Conservation (phyloP, 2,888 invertebrate genomes). For the Diloba caeruleocephala region DNA sequence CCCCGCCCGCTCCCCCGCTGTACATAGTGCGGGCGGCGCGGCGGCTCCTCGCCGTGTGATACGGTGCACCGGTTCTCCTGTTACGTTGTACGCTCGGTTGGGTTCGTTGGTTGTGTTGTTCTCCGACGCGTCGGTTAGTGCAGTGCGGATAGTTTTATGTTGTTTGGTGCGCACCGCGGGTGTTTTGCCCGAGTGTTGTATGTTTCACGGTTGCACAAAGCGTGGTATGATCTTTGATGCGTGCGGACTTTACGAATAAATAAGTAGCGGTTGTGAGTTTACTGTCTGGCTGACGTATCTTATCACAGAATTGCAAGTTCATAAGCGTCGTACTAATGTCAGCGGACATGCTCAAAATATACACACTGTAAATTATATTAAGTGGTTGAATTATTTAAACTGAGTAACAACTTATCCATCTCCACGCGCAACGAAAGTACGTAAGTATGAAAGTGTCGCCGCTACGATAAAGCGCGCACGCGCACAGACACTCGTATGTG, state of each 20-base stretch:
- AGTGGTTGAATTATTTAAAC: conserved; percentile 2
- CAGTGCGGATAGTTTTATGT: conserved; percentile 14
- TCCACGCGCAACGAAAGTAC: neutral
- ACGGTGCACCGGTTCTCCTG: conserved; percentile 51
- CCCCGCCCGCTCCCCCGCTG: conserved; percentile 27
- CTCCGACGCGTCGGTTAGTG: conserved; percentile 17
- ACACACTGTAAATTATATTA: neutral
- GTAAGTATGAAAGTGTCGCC: neutral
- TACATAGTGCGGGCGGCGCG: conserved; percentile 38
- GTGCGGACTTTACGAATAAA: neutral
- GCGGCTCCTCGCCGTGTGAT: conserved; percentile 36
- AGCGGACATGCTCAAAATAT: neutral
- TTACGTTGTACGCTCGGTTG: conserved; percentile 43
- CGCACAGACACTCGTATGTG: conserved; percentile 5
- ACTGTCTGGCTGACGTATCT: conserved; percentile 6
- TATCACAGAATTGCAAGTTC: neutral
- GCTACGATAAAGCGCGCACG: neutral
- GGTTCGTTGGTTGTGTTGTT: conserved; percentile 28
- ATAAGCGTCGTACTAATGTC: neutral
- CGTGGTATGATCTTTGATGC: neutral
- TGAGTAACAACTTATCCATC: neutral
- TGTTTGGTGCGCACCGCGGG: conserved; percentile 12
- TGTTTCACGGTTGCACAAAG: conserved; percentile 7
- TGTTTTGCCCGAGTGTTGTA: conserved; percentile 6
- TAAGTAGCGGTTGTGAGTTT: conserved; percentile 35